Conservation (phyloP, 2,113 vertebrate species). For the Phrynosoma blainvillii region DNA sequence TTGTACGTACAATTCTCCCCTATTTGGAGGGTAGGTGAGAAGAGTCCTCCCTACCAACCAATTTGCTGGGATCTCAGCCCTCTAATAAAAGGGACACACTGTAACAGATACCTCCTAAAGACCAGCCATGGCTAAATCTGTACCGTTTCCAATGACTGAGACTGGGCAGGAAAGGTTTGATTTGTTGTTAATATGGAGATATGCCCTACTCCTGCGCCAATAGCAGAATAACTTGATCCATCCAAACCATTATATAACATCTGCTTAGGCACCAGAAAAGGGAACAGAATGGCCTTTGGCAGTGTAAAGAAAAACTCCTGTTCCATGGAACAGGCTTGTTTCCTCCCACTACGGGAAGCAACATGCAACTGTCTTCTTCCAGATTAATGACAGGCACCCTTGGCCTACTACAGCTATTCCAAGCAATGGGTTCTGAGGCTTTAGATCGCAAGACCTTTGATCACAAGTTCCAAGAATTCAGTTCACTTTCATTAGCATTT, state of each 20-base stretch:
- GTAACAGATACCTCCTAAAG: not conserved
- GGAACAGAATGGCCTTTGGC: not conserved
- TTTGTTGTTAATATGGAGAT: not conserved
- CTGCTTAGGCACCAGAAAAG: not conserved
- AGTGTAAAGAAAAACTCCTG: not conserved
- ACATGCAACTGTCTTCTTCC: not conserved
- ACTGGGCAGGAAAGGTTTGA: not conserved
- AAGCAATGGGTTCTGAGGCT: not conserved
- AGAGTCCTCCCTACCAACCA: no score
- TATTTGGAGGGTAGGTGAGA: not conserved
- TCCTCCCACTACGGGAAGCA: not conserved
- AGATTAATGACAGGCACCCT: not conserved
- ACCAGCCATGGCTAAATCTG: no score
- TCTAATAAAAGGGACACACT: not conserved
- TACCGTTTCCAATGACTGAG: not conserved
- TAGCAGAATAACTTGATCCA: not conserved
- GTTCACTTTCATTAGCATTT: not conserved
- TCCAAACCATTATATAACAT: not conserved
- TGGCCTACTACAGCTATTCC: not conserved
- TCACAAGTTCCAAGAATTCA: not conserved
- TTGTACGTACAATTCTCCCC: not conserved
- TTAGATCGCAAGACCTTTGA: not conserved
- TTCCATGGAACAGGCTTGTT: not conserved
- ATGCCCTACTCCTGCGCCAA: no score
- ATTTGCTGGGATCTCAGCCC: not conserved